Conservation (phyloP, 2,888 invertebrate species). For the Parnassius smintheus region DNA sequence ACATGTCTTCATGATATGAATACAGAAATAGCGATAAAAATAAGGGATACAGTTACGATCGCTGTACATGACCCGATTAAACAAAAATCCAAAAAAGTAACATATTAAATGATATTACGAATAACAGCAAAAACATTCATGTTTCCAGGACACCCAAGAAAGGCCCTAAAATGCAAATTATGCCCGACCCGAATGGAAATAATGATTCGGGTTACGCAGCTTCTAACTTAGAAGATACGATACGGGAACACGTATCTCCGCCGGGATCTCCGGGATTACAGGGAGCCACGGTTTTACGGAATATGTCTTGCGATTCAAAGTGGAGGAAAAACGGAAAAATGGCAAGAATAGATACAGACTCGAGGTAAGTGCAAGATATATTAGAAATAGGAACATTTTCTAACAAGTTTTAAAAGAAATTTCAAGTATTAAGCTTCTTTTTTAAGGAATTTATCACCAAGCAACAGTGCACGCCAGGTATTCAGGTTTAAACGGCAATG, state of each 20-base stretch:
- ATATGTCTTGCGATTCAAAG: constrained; percentile 58
- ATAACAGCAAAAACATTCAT: not conserved
- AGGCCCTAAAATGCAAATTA: constrained; percentile 60
- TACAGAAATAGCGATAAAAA: too few relatives aligned
- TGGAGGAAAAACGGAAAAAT: constrained; percentile 73
- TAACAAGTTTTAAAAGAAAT: not conserved
- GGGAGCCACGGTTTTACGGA: constrained; percentile 64
- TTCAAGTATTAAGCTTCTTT: not conserved
- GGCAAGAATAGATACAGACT: constrained; percentile 52
- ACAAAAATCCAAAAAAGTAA: not conserved
- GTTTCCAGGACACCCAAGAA: constrained; percentile 53
- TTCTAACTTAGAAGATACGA: constrained; percentile 80
- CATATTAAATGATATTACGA: not conserved
- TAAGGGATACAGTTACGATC: too few relatives aligned
- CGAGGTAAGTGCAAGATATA: constrained; percentile 46
- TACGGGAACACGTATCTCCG: constrained; percentile 81
- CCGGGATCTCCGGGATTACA: constrained; percentile 74
- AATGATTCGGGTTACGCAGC: constrained; percentile 92
- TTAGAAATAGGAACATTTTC: not conserved
- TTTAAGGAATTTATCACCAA: not conserved
- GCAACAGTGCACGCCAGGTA: too few relatives aligned
- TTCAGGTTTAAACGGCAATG: too few relatives aligned
- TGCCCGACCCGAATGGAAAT: constrained; percentile 89
- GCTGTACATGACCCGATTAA: not conserved
- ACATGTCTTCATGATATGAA: too few relatives aligned